These are phyloP conservation scores for Drosophila saltans DNA, from an alignment of 1,140 invertebrate species.

Conservation along the genomic window DNA sequence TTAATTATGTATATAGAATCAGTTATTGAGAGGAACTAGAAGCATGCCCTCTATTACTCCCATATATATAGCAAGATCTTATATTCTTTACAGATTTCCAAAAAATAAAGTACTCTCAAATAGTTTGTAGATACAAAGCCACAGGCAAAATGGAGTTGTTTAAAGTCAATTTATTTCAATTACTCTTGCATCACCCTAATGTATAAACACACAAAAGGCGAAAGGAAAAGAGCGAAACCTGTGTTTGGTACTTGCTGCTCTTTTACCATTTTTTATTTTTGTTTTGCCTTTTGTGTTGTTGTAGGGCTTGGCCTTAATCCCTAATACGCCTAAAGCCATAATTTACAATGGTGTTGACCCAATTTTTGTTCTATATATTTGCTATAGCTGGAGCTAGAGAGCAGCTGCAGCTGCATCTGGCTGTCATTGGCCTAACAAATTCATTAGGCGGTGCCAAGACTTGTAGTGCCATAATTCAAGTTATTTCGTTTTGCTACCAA, in stretches of 20 bases:
- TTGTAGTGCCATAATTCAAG: constrained; percentile 66
- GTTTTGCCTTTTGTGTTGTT: constrained; percentile 2
- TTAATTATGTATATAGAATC: too few relatives aligned
- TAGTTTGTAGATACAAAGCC: too few relatives aligned
- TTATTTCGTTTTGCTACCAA: constrained; percentile 41
- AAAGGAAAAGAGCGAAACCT: neutral
- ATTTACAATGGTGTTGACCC: constrained; percentile 69
- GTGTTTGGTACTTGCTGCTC: constrained; percentile 8
- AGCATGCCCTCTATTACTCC: too few relatives aligned
- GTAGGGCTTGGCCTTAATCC: constrained; percentile 31
- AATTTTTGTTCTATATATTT: constrained; percentile 29
- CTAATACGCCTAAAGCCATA: constrained; percentile 45
- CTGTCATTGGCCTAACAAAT: constrained; percentile 38
- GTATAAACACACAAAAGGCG: neutral
- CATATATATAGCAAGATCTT: too few relatives aligned
- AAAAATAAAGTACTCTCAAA: too few relatives aligned
- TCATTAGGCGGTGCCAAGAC: constrained; percentile 62
- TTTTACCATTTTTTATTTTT: constrained; percentile 1
- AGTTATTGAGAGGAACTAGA: too few relatives aligned
- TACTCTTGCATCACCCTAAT: constrained; percentile 1
- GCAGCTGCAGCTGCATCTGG: constrained; percentile 17
- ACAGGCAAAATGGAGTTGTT: too few relatives aligned
- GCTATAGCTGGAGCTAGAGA: neutral
- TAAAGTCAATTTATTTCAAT: neutral
- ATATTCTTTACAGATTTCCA: too few relatives aligned